Evolutionary conservation across 2,113 vertebrate genomes (phyloP).

Genomic region (Eleginops maclovinus): DNA sequence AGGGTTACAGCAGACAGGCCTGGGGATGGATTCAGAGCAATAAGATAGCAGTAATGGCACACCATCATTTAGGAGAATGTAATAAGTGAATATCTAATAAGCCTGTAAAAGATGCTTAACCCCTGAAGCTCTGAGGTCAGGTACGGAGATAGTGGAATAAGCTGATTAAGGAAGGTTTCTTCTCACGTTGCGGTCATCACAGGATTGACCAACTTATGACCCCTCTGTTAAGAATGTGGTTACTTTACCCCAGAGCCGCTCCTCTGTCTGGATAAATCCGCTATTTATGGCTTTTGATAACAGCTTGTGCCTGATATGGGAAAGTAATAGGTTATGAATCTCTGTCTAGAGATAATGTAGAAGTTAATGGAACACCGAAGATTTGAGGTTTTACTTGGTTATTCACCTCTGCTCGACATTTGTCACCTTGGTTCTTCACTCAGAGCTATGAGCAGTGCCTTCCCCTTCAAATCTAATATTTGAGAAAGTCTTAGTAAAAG

Average conservation of each 20-base stretch:
- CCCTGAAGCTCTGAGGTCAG: conserved; percentile 65
- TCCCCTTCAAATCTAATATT: conserved; percentile 2
- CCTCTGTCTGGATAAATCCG: conserved; percentile 59
- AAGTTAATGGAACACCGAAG: conserved; percentile 63
- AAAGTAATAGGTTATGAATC: conserved; percentile 60
- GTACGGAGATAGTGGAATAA: conserved; percentile 64
- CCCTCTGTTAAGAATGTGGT: conserved; percentile 48
- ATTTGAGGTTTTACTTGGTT: conserved; percentile 30
- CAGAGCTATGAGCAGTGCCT: not conserved
- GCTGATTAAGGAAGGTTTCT: conserved; percentile 68
- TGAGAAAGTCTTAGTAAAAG: not conserved
- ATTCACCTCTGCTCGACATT: conserved; percentile 43
- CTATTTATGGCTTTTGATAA: conserved; percentile 60
- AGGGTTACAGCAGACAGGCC: conserved; percentile 64
- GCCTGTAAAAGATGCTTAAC: conserved; percentile 74
- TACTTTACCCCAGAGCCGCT: conserved; percentile 42
- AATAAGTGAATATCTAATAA: conserved; percentile 82
- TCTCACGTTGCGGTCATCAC: conserved; percentile 72
- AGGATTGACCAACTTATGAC: conserved; percentile 75
- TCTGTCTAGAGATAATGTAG: conserved; percentile 48
- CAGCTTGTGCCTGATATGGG: conserved; percentile 48
- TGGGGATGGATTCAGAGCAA: conserved; percentile 63
- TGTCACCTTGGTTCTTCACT: conserved; percentile 16
- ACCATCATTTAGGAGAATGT: conserved; percentile 79
- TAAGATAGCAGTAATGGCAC: conserved; percentile 73